Percentiles rank a stretch among this genome's conserved stretches.
These are phyloP conservation scores for Calidris pygmaea DNA, from an alignment of 2,113 vertebrate genomes.

Conservation along the genomic window DNA sequence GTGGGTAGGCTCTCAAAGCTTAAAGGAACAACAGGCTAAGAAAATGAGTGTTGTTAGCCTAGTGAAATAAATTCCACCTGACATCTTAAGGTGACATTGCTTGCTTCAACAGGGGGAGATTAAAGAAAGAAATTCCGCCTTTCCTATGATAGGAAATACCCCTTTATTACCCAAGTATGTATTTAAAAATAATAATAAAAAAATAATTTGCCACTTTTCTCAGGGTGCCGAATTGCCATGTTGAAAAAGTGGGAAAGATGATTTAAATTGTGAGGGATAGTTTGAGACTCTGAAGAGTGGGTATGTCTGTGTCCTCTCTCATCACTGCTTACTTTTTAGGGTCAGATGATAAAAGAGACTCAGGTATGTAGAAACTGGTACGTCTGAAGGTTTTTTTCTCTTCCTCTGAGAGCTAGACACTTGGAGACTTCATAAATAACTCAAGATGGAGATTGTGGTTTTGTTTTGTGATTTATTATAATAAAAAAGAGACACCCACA, in stretches of 20 bases:
- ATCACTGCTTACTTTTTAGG: background rate
- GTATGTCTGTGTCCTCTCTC: background rate
- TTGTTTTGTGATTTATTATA: background rate
- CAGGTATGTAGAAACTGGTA: background rate
- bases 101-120: background rate
- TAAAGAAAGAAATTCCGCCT: background rate
- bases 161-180: background rate
- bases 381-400: background rate
- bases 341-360: background rate
- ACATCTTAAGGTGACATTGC: slow-evolving; percentile 2
- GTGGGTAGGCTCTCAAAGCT: background rate
- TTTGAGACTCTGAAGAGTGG: no score
- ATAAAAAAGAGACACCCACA: background rate
- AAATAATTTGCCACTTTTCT: background rate
- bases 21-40: slow-evolving; percentile 18
- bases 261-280: background rate
- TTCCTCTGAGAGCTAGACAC: background rate
- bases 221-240: background rate
- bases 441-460: background rate
- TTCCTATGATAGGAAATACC: background rate
- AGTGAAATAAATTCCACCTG: slow-evolving; percentile 25
- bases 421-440: background rate
- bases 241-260: background rate
- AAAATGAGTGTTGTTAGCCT: slow-evolving; percentile 27
- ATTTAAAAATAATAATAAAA: background rate